Conservation (phyloP, 2,888 invertebrate genomes). For the Drosophila barbarae region DNA sequence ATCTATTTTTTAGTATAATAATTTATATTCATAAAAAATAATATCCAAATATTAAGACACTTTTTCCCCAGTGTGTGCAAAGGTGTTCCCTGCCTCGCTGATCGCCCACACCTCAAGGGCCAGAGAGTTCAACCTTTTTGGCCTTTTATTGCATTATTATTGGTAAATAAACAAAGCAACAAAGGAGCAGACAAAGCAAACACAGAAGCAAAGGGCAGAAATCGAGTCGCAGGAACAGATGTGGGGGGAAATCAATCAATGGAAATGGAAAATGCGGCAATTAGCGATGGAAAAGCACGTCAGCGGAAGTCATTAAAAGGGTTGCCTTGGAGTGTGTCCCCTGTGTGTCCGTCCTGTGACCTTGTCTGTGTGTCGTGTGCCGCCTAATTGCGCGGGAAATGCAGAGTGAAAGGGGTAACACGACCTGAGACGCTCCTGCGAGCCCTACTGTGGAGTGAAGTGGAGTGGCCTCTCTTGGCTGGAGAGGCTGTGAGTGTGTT, state of each 20-base stretch:
- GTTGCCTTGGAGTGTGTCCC: slow-evolving; percentile 44
- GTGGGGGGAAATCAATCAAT: slow-evolving; percentile 59
- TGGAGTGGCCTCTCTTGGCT: slow-evolving; percentile 5
- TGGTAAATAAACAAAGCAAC: slow-evolving; percentile 52
- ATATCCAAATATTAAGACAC: too few relatives aligned
- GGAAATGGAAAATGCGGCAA: slow-evolving; percentile 41
- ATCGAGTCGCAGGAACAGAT: not conserved
- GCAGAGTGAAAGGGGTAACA: slow-evolving; percentile 39
- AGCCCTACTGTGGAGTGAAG: not conserved
- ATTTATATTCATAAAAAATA: too few relatives aligned
- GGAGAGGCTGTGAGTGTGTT: not conserved
- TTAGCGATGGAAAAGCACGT: slow-evolving; percentile 42
- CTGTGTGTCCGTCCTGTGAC: slow-evolving; percentile 16
- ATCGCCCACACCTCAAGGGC: slow-evolving; percentile 29
- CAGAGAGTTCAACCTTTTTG: slow-evolving; percentile 42
- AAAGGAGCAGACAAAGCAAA: slow-evolving; percentile 26
- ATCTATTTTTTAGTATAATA: too few relatives aligned
- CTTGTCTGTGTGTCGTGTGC: slow-evolving; percentile 39
- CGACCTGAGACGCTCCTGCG: slow-evolving; percentile 46
- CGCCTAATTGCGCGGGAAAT: slow-evolving; percentile 55
- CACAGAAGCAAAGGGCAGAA: slow-evolving; percentile 5
- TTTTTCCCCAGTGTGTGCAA: not conserved
- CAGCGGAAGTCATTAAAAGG: slow-evolving; percentile 71
- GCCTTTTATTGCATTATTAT: slow-evolving; percentile 65
- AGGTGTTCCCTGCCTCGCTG: slow-evolving; percentile 13